Conservation (phyloP, 1,140 invertebrate species). For the Micrasema minimum region DNA sequence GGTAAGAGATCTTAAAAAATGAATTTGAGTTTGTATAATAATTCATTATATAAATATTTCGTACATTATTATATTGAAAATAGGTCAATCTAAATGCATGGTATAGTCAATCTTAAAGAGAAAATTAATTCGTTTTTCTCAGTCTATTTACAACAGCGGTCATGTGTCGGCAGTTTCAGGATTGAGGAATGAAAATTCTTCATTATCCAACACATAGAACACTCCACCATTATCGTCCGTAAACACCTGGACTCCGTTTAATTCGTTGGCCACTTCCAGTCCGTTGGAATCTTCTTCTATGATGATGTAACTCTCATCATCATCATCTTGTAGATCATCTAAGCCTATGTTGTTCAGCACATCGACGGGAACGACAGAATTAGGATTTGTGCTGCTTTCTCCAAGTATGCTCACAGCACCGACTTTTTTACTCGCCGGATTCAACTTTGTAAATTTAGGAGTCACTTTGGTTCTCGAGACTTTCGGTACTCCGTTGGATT, state of each 20-base stretch:
- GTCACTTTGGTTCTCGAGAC: slow-evolving; percentile 27
- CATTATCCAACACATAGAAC: slow-evolving; percentile 36
- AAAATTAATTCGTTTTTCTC: too few species aligned
- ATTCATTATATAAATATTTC: too few species aligned
- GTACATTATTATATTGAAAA: too few species aligned
- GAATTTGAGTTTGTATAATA: too few species aligned
- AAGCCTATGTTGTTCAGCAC: slow-evolving; percentile 6
- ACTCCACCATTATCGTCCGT: slow-evolving; percentile 42
- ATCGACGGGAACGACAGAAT: neutral
- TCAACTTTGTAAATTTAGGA: slow-evolving; percentile 35
- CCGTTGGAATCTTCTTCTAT: slow-evolving; percentile 37
- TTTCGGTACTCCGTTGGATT: slow-evolving; percentile 19
- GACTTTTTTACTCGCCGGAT: slow-evolving; percentile 11
- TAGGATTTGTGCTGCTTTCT: neutral
- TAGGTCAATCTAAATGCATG: too few species aligned
- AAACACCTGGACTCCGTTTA: slow-evolving; percentile 35
- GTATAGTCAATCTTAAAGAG: too few species aligned
- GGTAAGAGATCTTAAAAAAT: too few species aligned
- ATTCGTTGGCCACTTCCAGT: slow-evolving; percentile 6
- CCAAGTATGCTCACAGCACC: neutral
- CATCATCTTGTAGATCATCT: slow-evolving; percentile 26
- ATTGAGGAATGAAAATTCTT: slow-evolving; percentile 22
- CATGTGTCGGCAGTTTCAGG: neutral
- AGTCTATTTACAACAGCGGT: too few species aligned
- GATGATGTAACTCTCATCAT: slow-evolving; percentile 44